phyloP scores from a whole-genome alignment of 2,888 invertebrate species.

The Diploptera punctata region DNA sequence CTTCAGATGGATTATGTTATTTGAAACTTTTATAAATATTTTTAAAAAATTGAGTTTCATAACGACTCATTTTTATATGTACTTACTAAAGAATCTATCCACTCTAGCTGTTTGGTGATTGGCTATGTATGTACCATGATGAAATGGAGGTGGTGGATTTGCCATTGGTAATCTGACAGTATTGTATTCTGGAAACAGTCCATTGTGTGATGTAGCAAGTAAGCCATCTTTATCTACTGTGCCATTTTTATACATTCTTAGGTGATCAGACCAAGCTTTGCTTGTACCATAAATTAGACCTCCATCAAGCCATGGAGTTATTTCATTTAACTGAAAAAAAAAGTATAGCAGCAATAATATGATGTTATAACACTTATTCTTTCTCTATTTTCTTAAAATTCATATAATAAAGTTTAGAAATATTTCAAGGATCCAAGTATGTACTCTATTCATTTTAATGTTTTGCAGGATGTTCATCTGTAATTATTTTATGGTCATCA shows the following conservation, averaged over 20 bases:
- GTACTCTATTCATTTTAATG: too few relatives aligned
- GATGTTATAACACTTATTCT: too few relatives aligned
- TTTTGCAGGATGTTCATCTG: too few relatives aligned
- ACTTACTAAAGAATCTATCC: conserved; percentile 63
- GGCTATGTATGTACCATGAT: conserved; percentile 54
- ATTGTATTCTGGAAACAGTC: conserved; percentile 62
- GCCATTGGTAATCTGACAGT: conserved; percentile 60
- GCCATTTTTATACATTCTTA: conserved; percentile 59
- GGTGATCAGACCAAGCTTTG: conserved; percentile 64
- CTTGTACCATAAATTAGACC: conserved; percentile 65
- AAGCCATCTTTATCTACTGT: conserved; percentile 55
- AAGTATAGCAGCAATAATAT: too few relatives aligned
- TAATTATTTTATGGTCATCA: too few relatives aligned
- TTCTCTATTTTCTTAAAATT: too few relatives aligned
- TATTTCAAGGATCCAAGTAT: too few relatives aligned
- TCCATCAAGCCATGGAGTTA: conserved; percentile 67
- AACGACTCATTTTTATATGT: neutral
- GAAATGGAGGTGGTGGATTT: conserved; percentile 63
- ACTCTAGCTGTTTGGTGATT: conserved; percentile 56
- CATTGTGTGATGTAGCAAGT: conserved; percentile 55
- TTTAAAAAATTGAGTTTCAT: neutral
- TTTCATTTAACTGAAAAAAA: conserved; percentile 61
- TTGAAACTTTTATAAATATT: too few relatives aligned
- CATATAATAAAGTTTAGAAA: too few relatives aligned
- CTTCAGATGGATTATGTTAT: too few relatives aligned